Evolutionary conservation across 2,888 invertebrate genomes (phyloP), one percentile per base, ranked within the genome.

Genomic region (Fissipunctia ypsillon): DNA sequence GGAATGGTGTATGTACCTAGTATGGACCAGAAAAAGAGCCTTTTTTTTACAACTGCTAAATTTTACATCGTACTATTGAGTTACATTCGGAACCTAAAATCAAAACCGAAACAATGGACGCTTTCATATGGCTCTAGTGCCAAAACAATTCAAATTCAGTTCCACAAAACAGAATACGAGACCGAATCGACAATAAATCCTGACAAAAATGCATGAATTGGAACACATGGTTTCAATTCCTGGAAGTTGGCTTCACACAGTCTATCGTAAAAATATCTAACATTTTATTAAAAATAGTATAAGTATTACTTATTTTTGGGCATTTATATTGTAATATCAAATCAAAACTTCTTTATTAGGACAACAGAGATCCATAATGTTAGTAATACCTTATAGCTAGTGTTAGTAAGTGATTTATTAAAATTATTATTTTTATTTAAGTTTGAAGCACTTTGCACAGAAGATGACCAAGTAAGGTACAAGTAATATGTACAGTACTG

Each of bases 81-180:
- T 52, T 77, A 31, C 69, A 31, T 41, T 64, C 31, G 9, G 43
- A n/a, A 2, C 31, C 25, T 48, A 45, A 59, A 52, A 73, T 63
- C 63, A 73, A 70, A 81, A 7, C 22, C 12, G 45, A 31, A 81
- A 69, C 64, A 56, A 56, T 75, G 19, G 14, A 61, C 19, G 56
- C 48, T 54, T 31, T 41, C 71, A 71, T 76, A 68, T 50, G 78
- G 64, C n/a, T 57, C 56, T 65, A 41, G 25, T 72, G 73, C 73
- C 73, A 82, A 82, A 82, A 78, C 78, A 68, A 80, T 82, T 81
- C n/a, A 66, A 70, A 81, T 76, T 69, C 57, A 57, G 56, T 68
- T 68, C 45, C 45, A 54, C 48, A 71, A 78, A 77, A 80, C 70
- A 35, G 14, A 31, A 28, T 12, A n/a, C n/a, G 19, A 66, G 28